These are phyloP conservation scores for Scyliorhinus canicula DNA, from an alignment of 2,797 vertebrate genomes.

Conservation along the genomic window DNA sequence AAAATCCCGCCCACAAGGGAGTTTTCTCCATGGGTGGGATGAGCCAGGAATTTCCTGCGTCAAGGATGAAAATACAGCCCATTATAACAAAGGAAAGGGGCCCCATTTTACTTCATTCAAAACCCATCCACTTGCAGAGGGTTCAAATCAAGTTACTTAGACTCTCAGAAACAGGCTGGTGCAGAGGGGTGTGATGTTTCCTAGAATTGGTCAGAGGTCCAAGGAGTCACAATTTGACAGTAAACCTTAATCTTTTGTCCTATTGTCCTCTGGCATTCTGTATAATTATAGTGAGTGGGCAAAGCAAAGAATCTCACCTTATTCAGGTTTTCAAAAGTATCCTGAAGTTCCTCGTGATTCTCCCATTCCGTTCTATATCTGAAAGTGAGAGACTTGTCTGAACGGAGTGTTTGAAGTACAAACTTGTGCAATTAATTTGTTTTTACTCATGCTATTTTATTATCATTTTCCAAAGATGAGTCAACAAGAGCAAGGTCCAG, in stretches of 20 bases:
- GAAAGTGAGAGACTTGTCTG: slow-evolving; percentile 44
- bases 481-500: not conserved
- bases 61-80: too few species aligned
- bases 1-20: too few species aligned
- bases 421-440: not conserved
- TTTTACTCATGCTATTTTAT: not conserved
- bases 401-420: not conserved
- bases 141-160: too few species aligned
- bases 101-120: too few species aligned
- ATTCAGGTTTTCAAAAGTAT: slow-evolving; percentile 80
- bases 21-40: too few species aligned
- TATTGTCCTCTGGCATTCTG: not conserved
- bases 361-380: slow-evolving; percentile 90
- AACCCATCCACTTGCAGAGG: too few species aligned
- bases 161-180: not conserved
- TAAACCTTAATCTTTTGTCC: not conserved
- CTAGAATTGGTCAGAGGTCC: not conserved
- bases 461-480: not conserved
- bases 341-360: slow-evolving; percentile 74
- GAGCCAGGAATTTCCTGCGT: too few species aligned
- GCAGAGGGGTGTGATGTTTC: not conserved
- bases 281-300: not conserved
- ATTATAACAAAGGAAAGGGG: not conserved
- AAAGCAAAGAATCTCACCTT: slow-evolving; percentile 56
- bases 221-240: not conserved